Evolutionary conservation across 1,140 invertebrate genomes (phyloP).

Genomic region (fruit fly (Drosophila melanogaster)): DNA sequence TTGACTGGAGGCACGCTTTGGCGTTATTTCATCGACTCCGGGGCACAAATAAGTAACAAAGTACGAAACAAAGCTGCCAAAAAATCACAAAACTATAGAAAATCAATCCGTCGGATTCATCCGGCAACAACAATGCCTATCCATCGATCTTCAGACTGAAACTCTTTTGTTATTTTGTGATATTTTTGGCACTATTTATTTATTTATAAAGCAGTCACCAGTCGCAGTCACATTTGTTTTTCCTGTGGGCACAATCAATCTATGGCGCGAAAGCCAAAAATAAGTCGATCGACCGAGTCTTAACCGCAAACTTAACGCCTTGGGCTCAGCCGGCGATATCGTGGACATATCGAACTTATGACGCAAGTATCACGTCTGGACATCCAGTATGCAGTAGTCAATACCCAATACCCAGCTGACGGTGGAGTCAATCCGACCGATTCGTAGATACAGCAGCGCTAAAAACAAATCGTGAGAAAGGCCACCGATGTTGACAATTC

Average conservation of each 20-base stretch:
- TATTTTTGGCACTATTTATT: conserved; percentile 75
- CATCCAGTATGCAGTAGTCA: conserved; percentile 11
- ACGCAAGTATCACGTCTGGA: conserved; percentile 66
- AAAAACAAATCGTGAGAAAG: conserved; percentile 35
- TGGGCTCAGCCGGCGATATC: conserved; percentile 57
- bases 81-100: conserved; percentile 29
- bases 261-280: conserved; percentile 68
- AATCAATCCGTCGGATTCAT: conserved; percentile 31
- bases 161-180: conserved; percentile 60
- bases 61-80: conserved; percentile 36
- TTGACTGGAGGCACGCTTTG: conserved; percentile 79
- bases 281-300: conserved; percentile 42
- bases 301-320: conserved; percentile 55
- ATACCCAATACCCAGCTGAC: neutral
- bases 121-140: conserved; percentile 36
- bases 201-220: conserved; percentile 67
- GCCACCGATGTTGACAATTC: conserved; percentile 44
- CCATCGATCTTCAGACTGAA: conserved; percentile 65
- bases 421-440: conserved; percentile 19
- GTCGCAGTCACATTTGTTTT: conserved; percentile 40
- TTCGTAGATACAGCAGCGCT: neutral
- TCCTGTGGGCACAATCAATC: conserved; percentile 52
- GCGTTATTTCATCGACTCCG: conserved; percentile 68
- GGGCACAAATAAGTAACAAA: conserved; percentile 22
- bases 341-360: conserved; percentile 36